These are phyloP conservation scores for Dicaeum eximium DNA, from an alignment of 2,113 vertebrate genomes.

Conservation along the genomic window DNA sequence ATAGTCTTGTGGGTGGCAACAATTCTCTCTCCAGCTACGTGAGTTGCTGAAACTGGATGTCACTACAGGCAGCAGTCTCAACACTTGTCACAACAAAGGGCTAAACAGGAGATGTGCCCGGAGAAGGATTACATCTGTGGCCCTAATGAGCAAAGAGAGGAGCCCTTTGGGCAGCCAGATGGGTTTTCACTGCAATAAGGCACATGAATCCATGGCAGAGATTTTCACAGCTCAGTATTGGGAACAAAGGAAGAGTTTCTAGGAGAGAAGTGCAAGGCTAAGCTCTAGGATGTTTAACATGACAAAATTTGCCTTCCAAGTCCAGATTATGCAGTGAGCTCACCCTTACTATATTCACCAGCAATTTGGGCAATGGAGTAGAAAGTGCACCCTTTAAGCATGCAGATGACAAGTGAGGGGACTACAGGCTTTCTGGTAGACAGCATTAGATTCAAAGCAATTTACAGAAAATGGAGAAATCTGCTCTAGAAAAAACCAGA, in stretches of 20 bases:
- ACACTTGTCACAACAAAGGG: neutral
- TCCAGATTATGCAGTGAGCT: neutral
- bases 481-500: neutral
- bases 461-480: slow-evolving; percentile 18
- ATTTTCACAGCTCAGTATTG: neutral
- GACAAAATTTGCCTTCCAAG: neutral
- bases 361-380: slow-evolving; percentile 17
- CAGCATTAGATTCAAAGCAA: neutral
- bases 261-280: neutral
- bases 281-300: neutral
- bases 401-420: neutral
- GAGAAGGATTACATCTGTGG: neutral
- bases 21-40: neutral
- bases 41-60: neutral
- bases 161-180: neutral
- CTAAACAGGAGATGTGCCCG: neutral
- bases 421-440: neutral
- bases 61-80: neutral
- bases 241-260: neutral
- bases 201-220: neutral
- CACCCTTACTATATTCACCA: neutral
- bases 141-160: neutral
- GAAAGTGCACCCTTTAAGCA: slow-evolving; percentile 2
- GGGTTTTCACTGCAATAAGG: neutral
- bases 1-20: neutral